Conservation (phyloP, 1,140 invertebrate species). For the Ectropis grisescens region DNA sequence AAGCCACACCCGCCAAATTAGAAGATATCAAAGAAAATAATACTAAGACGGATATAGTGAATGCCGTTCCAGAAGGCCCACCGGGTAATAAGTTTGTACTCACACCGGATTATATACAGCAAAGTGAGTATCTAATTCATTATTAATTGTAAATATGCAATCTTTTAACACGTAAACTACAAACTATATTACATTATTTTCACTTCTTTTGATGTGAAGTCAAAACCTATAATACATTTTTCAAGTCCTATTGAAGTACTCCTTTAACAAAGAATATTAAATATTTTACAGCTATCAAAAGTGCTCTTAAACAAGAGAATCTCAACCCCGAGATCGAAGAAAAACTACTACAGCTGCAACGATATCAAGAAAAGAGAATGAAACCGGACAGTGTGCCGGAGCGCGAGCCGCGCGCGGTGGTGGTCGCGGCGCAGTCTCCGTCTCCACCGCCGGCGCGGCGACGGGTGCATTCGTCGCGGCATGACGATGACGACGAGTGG, state of each 20-base stretch:
- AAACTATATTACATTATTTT: no score
- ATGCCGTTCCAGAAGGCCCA: constrained; percentile 54
- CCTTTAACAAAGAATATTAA: background rate
- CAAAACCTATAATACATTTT: no score
- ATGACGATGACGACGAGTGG: constrained; percentile 70
- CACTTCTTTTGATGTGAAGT: no score
- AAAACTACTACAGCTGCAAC: constrained; percentile 88
- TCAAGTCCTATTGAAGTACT: no score
- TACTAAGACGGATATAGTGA: constrained; percentile 48
- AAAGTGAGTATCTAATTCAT: constrained; percentile 75
- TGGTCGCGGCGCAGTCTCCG: constrained; percentile 22
- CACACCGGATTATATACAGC: constrained; percentile 90
- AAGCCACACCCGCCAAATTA: constrained; percentile 50
- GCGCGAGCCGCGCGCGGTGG: constrained; percentile 24
- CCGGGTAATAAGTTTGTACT: constrained; percentile 82
- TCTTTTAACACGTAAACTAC: no score
- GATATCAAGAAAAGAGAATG: constrained; percentile 87
- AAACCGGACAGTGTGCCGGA: constrained; percentile 64
- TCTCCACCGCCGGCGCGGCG: constrained; percentile 24
- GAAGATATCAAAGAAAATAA: constrained; percentile 50
- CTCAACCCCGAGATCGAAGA: constrained; percentile 94
- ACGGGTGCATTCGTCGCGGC: constrained; percentile 45
- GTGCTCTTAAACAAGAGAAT: constrained; percentile 87
- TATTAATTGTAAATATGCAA: no score
- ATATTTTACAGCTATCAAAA: constrained; percentile 79